Conservation (phyloP, 2,113 vertebrate species). For the Osmerus eperlanus region DNA sequence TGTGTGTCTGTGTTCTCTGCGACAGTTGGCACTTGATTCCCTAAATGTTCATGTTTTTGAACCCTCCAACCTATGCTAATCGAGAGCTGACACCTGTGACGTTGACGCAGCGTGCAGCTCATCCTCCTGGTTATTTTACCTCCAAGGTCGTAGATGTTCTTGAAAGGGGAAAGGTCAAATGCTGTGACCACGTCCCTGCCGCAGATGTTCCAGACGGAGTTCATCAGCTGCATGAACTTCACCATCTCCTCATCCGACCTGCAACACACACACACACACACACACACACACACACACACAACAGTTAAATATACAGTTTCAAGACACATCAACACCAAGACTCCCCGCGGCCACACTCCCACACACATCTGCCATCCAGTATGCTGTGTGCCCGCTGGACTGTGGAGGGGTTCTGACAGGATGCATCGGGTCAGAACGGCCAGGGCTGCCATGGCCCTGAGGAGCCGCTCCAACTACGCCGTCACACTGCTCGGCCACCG, state of each 20-base stretch:
- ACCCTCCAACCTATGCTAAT: constrained; percentile 42
- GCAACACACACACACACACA: neutral
- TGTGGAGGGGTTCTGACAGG: neutral
- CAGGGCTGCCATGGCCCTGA: neutral
- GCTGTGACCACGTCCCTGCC: constrained; percentile 77
- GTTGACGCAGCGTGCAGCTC: too few relatives aligned
- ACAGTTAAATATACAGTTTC: too few relatives aligned
- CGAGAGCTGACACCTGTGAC: constrained; percentile 23
- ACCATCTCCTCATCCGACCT: constrained; percentile 84
- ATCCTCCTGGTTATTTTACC: constrained; percentile 61
- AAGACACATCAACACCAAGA: neutral
- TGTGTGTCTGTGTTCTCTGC: constrained; percentile 5
- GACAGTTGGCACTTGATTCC: constrained; percentile 21
- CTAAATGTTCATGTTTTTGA: constrained; percentile 52
- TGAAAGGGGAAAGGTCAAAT: constrained; percentile 84
- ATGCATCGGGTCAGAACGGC: neutral
- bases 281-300: neutral
- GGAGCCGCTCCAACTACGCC: neutral
- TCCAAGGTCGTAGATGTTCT: constrained; percentile 80
- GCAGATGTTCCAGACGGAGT: constrained; percentile 84
- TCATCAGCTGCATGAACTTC: constrained; percentile 83
- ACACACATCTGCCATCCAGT: neutral
- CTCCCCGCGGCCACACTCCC: neutral
- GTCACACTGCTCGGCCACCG: neutral
- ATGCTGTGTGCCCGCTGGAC: neutral